Evolutionary conservation across 1,140 invertebrate genomes (phyloP).

Genomic region (Eriocheir sinensis): DNA sequence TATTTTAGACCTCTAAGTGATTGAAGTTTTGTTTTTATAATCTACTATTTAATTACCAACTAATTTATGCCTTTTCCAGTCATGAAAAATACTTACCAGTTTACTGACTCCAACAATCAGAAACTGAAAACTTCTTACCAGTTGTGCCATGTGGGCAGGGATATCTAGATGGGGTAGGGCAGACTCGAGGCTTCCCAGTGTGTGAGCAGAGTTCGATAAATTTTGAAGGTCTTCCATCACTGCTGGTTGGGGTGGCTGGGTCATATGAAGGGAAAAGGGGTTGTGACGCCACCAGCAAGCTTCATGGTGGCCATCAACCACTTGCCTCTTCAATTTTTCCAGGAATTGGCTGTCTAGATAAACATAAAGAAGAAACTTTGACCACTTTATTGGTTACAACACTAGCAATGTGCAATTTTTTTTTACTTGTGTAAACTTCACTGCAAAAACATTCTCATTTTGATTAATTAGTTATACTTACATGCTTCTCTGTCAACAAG

Average conservation of each 20-base stretch:
- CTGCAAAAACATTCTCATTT: background rate
- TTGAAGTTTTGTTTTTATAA: too few species aligned
- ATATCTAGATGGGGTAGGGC: conserved; percentile 51
- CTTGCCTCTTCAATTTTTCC: background rate
- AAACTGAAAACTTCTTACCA: conserved; percentile 38
- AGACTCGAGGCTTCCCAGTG: background rate
- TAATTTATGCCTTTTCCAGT: too few species aligned
- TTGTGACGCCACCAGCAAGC: conserved; percentile 51
- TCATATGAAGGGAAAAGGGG: conserved; percentile 34
- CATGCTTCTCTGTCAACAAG: background rate
- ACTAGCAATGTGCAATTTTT: too few species aligned
- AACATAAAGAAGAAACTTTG: too few species aligned
- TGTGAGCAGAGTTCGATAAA: conserved; percentile 46
- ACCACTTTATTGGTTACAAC: too few species aligned
- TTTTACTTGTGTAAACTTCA: too few species aligned
- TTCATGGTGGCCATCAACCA: background rate
- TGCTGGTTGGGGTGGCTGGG: conserved; percentile 7
- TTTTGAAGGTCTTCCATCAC: conserved; percentile 49
- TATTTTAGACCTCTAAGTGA: too few species aligned
- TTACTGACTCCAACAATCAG: too few species aligned
- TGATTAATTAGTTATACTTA: conserved; percentile 32
- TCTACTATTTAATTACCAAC: too few species aligned
- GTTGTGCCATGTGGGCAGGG: background rate
- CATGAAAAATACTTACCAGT: too few species aligned
- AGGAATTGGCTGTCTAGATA: background rate